phyloP scores from a whole-genome alignment of 1,140 invertebrate species.

The Fopius arisanus region DNA sequence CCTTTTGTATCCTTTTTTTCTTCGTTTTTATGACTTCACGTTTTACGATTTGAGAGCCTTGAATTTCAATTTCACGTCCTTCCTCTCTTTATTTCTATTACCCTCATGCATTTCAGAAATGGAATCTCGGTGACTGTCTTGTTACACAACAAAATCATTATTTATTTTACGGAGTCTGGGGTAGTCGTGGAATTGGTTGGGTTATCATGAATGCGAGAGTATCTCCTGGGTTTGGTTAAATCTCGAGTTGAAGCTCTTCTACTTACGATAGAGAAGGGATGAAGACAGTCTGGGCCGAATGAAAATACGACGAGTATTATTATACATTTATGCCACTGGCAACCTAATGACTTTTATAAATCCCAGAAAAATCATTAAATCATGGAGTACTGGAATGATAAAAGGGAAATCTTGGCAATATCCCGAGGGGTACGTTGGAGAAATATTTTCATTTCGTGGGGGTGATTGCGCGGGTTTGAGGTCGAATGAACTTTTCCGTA shows the following conservation, averaged over 20 bases:
- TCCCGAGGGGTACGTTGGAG: neutral
- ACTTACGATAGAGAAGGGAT: no score
- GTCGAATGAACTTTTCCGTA: neutral
- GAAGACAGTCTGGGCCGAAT: no score
- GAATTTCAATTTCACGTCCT: slow-evolving; percentile 1
- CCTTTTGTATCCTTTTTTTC: neutral
- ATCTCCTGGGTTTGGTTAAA: no score
- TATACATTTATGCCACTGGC: neutral
- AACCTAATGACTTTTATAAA: neutral
- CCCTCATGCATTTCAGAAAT: neutral
- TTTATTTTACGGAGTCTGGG: no score
- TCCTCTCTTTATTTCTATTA: neutral
- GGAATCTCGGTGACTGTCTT: neutral
- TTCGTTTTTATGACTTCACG: neutral
- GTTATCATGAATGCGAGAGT: no score
- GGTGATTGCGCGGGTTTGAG: neutral
- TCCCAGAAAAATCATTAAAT: neutral
- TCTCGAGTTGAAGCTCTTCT: no score
- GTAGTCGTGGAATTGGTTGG: no score
- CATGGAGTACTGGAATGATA: neutral
- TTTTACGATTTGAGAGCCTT: slow-evolving; percentile 11
- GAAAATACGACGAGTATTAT: no score
- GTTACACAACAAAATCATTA: no score
- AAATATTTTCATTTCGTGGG: neutral
- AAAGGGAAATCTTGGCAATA: neutral